Conservation (phyloP, 2,797 vertebrate genomes). For the Anas capensis region DNA sequence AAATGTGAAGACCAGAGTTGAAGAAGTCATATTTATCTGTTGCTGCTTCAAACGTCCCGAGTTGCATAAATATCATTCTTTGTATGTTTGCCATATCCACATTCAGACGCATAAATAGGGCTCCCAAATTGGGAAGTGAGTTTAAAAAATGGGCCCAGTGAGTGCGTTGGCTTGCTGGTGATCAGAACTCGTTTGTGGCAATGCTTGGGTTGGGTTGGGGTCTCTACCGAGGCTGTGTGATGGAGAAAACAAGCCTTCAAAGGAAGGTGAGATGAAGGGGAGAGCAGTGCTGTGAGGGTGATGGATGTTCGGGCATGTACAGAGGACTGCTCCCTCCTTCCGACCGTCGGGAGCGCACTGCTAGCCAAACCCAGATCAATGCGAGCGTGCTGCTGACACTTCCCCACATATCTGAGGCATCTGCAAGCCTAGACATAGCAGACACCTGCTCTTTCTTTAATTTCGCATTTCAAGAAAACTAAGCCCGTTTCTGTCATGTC, state of each 20-base stretch:
- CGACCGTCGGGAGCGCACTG: accelerated
- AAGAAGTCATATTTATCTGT: neutral
- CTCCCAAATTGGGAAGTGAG: accelerated
- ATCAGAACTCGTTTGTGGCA: neutral
- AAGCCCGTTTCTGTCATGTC: neutral
- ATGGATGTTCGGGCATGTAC: accelerated
- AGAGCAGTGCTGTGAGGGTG: neutral
- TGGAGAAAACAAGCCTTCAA: neutral
- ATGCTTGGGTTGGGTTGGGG: neutral
- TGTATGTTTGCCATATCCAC: accelerated
- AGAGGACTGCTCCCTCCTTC: neutral
- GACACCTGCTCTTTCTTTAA: conserved; percentile 17
- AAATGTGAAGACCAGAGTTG: neutral
- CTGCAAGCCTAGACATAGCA: neutral
- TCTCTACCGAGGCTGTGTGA: neutral
- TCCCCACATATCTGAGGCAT: neutral
- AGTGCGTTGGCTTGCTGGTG: neutral
- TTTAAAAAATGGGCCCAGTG: neutral
- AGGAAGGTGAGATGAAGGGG: neutral
- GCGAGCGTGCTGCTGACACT: accelerated
- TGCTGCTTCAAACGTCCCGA: neutral
- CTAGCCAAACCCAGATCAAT: neutral
- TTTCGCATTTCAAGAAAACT: neutral
- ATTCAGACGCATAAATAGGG: accelerated
- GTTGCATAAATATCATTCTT: neutral